A percentile compares a stretch with the other conserved stretches of the same genome.
Conservation (phyloP, 2,797 vertebrate genomes). For the Zalophus californianus region DNA sequence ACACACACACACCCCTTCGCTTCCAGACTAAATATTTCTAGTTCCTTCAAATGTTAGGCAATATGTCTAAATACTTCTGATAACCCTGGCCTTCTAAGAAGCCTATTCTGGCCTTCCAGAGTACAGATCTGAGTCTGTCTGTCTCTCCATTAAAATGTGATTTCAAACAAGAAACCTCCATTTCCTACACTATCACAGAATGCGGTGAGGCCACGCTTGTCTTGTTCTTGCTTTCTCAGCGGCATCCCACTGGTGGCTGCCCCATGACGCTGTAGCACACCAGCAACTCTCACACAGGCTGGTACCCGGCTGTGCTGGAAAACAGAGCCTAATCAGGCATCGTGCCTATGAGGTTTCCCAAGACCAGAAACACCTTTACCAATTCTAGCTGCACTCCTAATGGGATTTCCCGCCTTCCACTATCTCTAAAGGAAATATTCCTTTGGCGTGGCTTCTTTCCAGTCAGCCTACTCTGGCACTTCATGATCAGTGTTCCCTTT, state of each 20-base stretch:
- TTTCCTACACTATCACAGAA: not conserved
- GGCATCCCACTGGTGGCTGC: not conserved
- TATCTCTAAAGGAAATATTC: not conserved
- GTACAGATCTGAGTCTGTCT: not conserved
- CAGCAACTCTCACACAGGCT: not conserved
- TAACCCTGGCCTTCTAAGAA: not conserved
- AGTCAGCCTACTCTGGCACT: not conserved
- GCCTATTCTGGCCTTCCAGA: not conserved
- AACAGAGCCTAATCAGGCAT: not conserved
- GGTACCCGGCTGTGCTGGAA: not conserved
- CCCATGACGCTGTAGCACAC: rapidly evolving
- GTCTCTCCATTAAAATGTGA: not conserved
- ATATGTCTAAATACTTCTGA: not conserved
- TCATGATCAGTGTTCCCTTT: not conserved
- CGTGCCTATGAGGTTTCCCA: not conserved
- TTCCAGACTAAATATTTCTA: not conserved
- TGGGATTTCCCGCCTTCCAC: not conserved
- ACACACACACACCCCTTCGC: not conserved
- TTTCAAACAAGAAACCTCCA: not conserved
- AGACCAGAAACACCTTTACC: not conserved
- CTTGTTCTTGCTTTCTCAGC: not conserved
- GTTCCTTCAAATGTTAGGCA: not conserved
- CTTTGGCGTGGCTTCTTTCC: not conserved
- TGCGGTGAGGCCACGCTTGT: not conserved
- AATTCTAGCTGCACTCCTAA: not conserved